Evolutionary conservation across 2,113 vertebrate species (phyloP), one percentile per base, ranked within the genome.

Genomic region (Gasterosteus nipponicus): DNA sequence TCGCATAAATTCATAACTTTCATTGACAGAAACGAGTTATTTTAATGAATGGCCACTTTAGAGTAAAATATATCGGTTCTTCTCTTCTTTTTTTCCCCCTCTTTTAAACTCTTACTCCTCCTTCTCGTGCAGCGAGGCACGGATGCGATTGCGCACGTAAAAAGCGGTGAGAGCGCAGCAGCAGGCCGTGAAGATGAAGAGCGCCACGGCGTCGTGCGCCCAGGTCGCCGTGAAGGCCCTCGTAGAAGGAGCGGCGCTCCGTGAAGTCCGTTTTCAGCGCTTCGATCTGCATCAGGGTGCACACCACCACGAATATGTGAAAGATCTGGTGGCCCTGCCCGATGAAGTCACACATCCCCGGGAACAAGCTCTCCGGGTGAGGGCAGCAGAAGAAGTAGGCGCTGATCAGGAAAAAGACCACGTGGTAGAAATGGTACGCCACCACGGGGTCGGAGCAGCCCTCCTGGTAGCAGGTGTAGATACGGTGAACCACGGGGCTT

Each of bases 281-380:
- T 89, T 98, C 96, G 2, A 99, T 92, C 95, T 99, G 97, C 39
- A 94, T 94, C 89, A 99, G 89, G 0, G 97, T 98, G 93, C 97
- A 98, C 39, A 97, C 92, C 29, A 97, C 95, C 90, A 99, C 90
- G 68, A 95, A 96, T 61, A 97, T 92, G 0, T 99, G 97, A 53
- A 99, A 99, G 73, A 98, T 94, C 91, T 99, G 97, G 87, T 99
- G 97, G 87, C 97, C 96, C 90, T 99, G 97, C 49, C 97, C 97
- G 0, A 98, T 93, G 74, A 98, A 93, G 77, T 99, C 96, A 63
- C 97, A 99, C 78, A 87, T 94, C 14, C 97, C 97, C 0, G 96
- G 96, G 84, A 98, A 95, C 95, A 95, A 96, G 73, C 96, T 95
- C 93, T 99, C 97, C 0, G 97, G 97, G 88, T 97, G 93, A 2